Evolutionary conservation across 2,888 invertebrate genomes (phyloP), one percentile per base, ranked within the genome.

Genomic region (Cartodere bifasciata): DNA sequence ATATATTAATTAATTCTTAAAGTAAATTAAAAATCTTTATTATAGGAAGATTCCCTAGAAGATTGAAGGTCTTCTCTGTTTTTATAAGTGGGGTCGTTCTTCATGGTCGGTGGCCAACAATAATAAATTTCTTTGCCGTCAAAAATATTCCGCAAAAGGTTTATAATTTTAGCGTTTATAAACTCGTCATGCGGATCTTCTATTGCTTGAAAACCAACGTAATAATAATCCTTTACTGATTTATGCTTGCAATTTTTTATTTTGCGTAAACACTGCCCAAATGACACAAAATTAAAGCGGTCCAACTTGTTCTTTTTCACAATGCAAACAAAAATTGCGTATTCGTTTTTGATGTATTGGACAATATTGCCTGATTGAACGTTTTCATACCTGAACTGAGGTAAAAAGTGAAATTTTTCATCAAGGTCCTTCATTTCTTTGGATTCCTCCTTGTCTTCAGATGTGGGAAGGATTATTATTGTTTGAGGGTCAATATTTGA

Each of bases 401-500:
- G 2, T 15, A 52, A n/a, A 37, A 55, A 47, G n/a, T 40, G 34
- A 37, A 48, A 55, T 38, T 54, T 56, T 29, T 43, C 36, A 20
- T 49, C 43, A 20, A 60, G 35, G 4, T 39, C 29, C 31, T 36
- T 28, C 39, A 56, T 53, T 23, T 42, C 48, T 3, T 47, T 40
- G 3, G 52, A 45, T 13, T 46, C 31, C 23, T 43, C 13, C n/a
- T 46, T 48, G 28, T 52, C 48, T 37, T 39, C 48, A 2, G 47
- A 41, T 12, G 53, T 49, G 20, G 57, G 51, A 41, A 54, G 58
- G 5, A 60, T 15, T 10, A 57, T 49, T n/a, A 50, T 47, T 2
- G 58, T 56, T 3, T 37, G 33, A 2, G 15, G 3, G 16, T 47
- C 50, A 7, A 59, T 53, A 21, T 54, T 39, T 9, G 39, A 37